These are phyloP conservation scores for Drosophila kurseongensis DNA, from an alignment of 1,140 invertebrate genomes.

Conservation along the genomic window DNA sequence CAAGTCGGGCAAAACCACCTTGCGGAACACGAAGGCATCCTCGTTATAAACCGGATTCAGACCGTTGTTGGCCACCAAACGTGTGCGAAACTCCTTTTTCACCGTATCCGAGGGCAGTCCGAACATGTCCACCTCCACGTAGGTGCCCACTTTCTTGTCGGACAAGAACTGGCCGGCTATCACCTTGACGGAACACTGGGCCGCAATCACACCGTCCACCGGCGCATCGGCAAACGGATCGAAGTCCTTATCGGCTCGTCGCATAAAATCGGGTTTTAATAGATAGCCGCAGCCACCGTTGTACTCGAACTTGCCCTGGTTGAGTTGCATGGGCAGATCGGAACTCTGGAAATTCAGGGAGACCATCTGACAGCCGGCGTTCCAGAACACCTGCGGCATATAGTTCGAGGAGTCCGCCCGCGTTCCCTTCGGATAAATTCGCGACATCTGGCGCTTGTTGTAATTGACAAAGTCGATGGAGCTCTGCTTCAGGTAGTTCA, in stretches of 20 bases:
- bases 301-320: slow-evolving; percentile 99
- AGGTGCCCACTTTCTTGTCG: slow-evolving; percentile 99
- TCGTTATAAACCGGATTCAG: slow-evolving; percentile 99
- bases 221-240: slow-evolving; percentile 99
- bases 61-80: slow-evolving; percentile 98
- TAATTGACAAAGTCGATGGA: slow-evolving; percentile 99
- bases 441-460: slow-evolving; percentile 99
- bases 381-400: slow-evolving; percentile 99
- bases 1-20: slow-evolving; percentile 98
- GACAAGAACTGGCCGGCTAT: slow-evolving; percentile 99
- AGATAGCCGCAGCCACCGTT: slow-evolving; percentile 98
- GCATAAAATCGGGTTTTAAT: slow-evolving; percentile 99
- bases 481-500: slow-evolving; percentile 97
- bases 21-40: slow-evolving; percentile 98
- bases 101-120: slow-evolving; percentile 99
- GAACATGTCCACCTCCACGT: slow-evolving; percentile 99
- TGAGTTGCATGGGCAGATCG: slow-evolving; percentile 99
- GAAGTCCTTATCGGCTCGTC: slow-evolving; percentile 97
- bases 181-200: slow-evolving; percentile 98
- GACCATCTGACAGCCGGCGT: slow-evolving; percentile 98
- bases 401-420: slow-evolving; percentile 99
- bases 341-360: slow-evolving; percentile 99
- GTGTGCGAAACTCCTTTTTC: slow-evolving; percentile 98
- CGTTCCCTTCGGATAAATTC: slow-evolving; percentile 99
- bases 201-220: slow-evolving; percentile 99